Base-by-base conservation (phyloP, 2,113 vertebrate species). In the Tautogolabrus adspersus region DNA sequence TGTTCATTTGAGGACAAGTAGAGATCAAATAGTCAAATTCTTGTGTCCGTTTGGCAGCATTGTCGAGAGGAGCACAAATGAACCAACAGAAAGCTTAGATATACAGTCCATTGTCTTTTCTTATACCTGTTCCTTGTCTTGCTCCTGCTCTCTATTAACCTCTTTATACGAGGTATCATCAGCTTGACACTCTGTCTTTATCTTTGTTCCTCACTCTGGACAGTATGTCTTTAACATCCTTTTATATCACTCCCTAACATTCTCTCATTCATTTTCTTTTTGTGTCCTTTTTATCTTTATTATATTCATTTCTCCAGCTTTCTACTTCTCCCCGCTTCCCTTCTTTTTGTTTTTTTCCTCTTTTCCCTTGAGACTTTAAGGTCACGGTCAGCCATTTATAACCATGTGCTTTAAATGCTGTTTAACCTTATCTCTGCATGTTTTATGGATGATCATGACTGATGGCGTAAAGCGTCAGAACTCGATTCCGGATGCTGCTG, bases 381-480 rank as follows among this genome's bases (percentile, higher is more conserved):
- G 83, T 89, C 88, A 89, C 82, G 70, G 77, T 79, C 78, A 75
- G 72, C 81, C 90, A 94, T 94, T 93, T 91, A 91, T 93, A 93
- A 91, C 89, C 83, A 89, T 87, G 88, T 92, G 88, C 83, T 90
- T 91, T 93, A 93, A 91, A 93, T 90, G 90, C 87, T 91, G 86
- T 88, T 90, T 88, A 91, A 86, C 88, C 89, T 88, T 89, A 89
- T 93, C 87, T 92, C 82, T 87, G 72, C 78, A 81, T 90, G 86
- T 77, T 92, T 91, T 90, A 91, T 89, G 88, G 84, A 79, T 81
- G 81, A 60, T 64, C 66, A 82, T 92, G 88, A 87, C 79, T 77
- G 83, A 91, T 89, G 73, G 75, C 60, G 62, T 58, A 68, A 85
- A 90, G 67, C 81, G 58, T 55, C 68, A 13, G 38, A 34, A 42